Base-by-base conservation (phyloP, 2,113 vertebrate species). In the Phrynosoma platyrhinos region DNA sequence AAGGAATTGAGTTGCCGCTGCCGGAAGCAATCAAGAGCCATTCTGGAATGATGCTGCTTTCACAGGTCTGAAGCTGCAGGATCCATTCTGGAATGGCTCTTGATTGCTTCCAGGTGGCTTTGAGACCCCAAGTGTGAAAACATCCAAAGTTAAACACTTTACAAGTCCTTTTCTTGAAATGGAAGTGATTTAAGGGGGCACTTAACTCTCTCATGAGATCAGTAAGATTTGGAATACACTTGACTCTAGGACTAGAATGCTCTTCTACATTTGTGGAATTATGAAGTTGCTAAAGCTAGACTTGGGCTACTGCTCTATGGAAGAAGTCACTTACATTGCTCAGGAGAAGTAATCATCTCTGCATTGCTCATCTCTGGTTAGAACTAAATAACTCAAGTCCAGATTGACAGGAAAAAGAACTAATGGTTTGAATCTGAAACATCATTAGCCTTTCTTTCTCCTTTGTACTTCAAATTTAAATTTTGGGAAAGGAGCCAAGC, bases 321-420 rank as follows among this genome's bases (percentile, higher is more conserved):
- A 47, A 36, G 40, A 47, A 47, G 75, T 6, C 25, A 79, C 47
- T n/a, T 47, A 30, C 76, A 79, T 52, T 53, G 25, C 25, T 79
- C 47, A 53, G 23, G 3, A 53, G 76, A 79, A 16, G 1, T 47
- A 40, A 47, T 77, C 1, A 47, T 47, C 40, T 23, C 23, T 52
- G 47, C 5, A 77, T 21, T 47, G 30, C 9, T 87, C 79, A 18
- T 13, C 9, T 91, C 20, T 55, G 58, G 3, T 36, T 7, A 75
- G 42, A 88, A 85, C 52, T 53, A 40, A 53, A 53, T 84, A 40
- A 68, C 13, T 83, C 74, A 90, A 90, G 84, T 32, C 52, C 52
- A 88, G 81, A 81, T 27, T 84, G 68, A 68, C 84, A 1, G 2
- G 40, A 52, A 62, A n/a, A 91, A 87, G 87, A 79, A 23, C 20